These are phyloP conservation scores for Canis aureus DNA, from an alignment of 2,113 vertebrate species.

Conservation along the genomic window DNA sequence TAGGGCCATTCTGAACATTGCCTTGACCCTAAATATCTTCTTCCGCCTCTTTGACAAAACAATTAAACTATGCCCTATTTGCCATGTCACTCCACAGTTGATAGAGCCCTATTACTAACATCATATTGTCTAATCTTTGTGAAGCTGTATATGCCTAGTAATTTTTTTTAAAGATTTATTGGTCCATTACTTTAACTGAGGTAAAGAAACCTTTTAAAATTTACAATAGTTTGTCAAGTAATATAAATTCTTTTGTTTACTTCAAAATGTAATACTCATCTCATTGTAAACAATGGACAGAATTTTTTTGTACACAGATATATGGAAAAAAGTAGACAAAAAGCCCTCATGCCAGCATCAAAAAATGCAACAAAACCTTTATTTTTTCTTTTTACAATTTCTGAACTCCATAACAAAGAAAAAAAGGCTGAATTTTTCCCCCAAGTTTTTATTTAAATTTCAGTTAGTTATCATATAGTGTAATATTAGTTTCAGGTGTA, in stretches of 20 bases:
- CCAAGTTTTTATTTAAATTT: neutral
- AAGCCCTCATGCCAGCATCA: conserved; percentile 84
- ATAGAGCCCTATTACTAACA: neutral
- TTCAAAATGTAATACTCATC: conserved; percentile 86
- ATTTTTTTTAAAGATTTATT: conserved; percentile 88
- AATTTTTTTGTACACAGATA: conserved; percentile 83
- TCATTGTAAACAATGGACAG: conserved; percentile 91
- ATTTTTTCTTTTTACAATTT: conserved; percentile 67
- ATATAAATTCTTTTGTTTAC: conserved; percentile 87
- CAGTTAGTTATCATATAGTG: neutral
- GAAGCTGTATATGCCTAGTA: neutral
- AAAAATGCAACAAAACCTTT: conserved; percentile 83
- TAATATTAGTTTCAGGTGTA: neutral
- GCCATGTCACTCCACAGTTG: neutral
- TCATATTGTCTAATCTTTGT: neutral
- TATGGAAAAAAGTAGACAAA: conserved; percentile 80
- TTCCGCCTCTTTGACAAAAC: neutral
- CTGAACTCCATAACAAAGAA: conserved; percentile 79
- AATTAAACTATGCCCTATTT: neutral
- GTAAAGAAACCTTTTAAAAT: conserved; percentile 91
- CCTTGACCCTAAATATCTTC: neutral
- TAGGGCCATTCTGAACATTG: neutral
- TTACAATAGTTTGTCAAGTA: conserved; percentile 88
- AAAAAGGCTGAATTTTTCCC: conserved; percentile 60
- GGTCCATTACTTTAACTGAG: conserved; percentile 92